Base-by-base conservation (phyloP, 2,888 invertebrate species). In the Eurytoma adleriae region DNA sequence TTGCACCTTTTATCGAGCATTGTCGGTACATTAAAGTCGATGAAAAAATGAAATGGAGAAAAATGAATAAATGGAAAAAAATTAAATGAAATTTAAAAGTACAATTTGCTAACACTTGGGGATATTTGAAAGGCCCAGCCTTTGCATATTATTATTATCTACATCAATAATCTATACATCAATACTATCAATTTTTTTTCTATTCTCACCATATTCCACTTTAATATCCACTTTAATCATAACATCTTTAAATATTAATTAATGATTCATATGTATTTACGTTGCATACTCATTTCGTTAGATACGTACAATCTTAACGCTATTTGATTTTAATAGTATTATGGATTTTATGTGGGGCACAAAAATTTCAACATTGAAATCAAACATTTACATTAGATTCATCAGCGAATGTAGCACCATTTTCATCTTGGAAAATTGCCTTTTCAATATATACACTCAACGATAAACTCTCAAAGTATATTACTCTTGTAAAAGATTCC, bases 141-240 rank as follows among this genome's bases (percentile, higher is more conserved):
- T 73, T 77, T 68, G 70, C 24, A 30, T 50, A 24, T 80, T 70
- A 69, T 80, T 70, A 69, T 69, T 68, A 64, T 73, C 20, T 77
- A 72, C 62, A 68, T 20, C 30, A 61, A 69, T 73, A 80, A 12
- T 73, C 69, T 80, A 73, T 77, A 80, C 76, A 80, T 73, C 57
- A 59, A 80, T 73, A 77, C 70, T 73, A 76, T 67, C 71, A 62
- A 76, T 71, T 76, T 66, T 61, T 54, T 30, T 14, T 67, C 24
- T 62, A 3, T 12, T 24, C 27, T 62, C 66, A 30, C 14, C 54
- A 52, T 20, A 12, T 56, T 14, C 48, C 16, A 5, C 54, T 40
- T 61, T 12, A 10, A 7, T 14, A 3, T 18, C 50, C n/a, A 10
- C 67, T 14, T 24, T 13, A 56, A 69, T 30, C 12, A 18, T 68